Evolutionary conservation across 2,113 vertebrate species (phyloP).

Genomic region (Caranx melampygus): DNA sequence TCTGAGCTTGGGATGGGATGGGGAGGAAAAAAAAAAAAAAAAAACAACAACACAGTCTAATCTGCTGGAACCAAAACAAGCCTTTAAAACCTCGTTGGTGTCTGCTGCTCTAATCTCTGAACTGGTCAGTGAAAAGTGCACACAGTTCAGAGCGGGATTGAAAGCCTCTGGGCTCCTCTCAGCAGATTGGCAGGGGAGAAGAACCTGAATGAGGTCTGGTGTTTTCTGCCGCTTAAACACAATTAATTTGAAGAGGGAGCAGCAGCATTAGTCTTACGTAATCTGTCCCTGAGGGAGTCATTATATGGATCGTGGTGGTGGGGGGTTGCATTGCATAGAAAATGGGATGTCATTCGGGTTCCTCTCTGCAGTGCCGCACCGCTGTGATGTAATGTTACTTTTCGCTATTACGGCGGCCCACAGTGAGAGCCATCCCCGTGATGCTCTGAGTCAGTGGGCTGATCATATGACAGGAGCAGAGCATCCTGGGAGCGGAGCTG

Average conservation of each 20-base stretch:
- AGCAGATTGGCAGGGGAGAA: conserved; percentile 23
- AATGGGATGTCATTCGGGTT: conserved; percentile 33
- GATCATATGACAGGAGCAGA: conserved; percentile 68
- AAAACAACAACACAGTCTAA: conserved; percentile 50
- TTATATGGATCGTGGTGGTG: conserved; percentile 19
- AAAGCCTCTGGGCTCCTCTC: conserved; percentile 34
- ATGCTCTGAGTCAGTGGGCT: conserved; percentile 66
- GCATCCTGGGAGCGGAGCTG: conserved; percentile 57
- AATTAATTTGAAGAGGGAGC: conserved; percentile 19
- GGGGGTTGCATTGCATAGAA: conserved; percentile 50
- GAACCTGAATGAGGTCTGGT: neutral
- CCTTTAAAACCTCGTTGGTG: conserved; percentile 69
- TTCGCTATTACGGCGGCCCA: conserved; percentile 10
- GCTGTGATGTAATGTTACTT: conserved; percentile 59
- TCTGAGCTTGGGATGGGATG: conserved; percentile 12
- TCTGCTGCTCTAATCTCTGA: conserved; percentile 70
- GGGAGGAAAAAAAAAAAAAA: conserved; percentile 19
- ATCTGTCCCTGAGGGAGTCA: conserved; percentile 14
- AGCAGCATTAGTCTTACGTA: conserved; percentile 42
- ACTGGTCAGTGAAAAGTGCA: conserved; percentile 66
- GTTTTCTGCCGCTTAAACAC: conserved; percentile 26
- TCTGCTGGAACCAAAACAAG: conserved; percentile 67
- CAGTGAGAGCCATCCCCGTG: conserved; percentile 35
- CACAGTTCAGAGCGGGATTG: conserved; percentile 56
- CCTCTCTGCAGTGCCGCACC: neutral